Conservation (phyloP, 35 echinoderm and acorn worm genomes). For the Ptychodera flava region DNA sequence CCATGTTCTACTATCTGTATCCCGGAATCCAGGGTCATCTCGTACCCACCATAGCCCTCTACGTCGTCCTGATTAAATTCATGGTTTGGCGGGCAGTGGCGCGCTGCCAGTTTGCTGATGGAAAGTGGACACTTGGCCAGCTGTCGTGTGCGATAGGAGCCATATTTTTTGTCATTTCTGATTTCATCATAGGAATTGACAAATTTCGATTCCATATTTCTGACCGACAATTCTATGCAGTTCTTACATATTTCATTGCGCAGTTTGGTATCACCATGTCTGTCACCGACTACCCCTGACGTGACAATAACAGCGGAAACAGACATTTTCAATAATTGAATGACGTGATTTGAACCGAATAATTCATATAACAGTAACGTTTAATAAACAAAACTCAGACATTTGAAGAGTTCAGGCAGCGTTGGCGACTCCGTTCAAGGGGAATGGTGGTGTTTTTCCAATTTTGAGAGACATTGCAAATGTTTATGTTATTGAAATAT, state of each 20-base stretch:
- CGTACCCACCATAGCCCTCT: constrained; percentile 48
- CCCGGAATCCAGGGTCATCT: constrained; percentile 74
- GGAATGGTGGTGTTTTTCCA: too few species aligned
- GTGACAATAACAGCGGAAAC: not conserved
- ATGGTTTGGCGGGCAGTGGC: constrained; percentile 88
- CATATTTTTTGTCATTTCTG: constrained; percentile 79
- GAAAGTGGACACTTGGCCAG: constrained; percentile 81
- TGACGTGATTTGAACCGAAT: too few species aligned
- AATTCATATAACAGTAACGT: too few species aligned
- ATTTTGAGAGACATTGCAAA: too few species aligned
- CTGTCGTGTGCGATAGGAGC: constrained; percentile 69
- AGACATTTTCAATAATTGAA: too few species aligned
- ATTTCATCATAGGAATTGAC: constrained; percentile 70
- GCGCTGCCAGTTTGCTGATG: constrained; percentile 44
- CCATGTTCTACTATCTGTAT: constrained; percentile 44
- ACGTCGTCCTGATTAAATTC: constrained; percentile 53
- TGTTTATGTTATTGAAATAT: too few species aligned
- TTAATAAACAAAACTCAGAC: too few species aligned
- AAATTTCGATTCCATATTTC: constrained; percentile 71
- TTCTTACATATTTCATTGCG: constrained; percentile 87
- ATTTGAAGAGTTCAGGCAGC: too few species aligned
- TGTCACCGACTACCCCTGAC: constrained; percentile 38
- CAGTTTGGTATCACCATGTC: constrained; percentile 90
- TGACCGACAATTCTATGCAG: constrained; percentile 59
- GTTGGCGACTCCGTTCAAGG: too few species aligned